Conservation (phyloP, 2,888 invertebrate genomes). For the Zootermopsis nevadensis region DNA sequence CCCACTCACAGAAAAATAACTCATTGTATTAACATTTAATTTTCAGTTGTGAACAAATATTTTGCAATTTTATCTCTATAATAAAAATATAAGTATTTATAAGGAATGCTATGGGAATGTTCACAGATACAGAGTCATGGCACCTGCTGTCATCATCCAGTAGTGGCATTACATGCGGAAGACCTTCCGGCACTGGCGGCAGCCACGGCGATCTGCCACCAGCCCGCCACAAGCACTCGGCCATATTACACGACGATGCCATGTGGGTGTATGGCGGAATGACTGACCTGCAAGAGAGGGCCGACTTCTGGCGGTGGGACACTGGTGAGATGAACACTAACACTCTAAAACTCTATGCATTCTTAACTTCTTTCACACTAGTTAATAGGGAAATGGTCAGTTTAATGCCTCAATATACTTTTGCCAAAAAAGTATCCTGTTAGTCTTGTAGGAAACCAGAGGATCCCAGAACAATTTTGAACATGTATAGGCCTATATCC, state of each 20-base stretch:
- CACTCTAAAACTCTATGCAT: background rate
- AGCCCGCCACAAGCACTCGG: slow-evolving; percentile 86
- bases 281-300: slow-evolving; percentile 82
- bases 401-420: no score
- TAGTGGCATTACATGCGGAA: slow-evolving; percentile 61
- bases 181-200: slow-evolving; percentile 56
- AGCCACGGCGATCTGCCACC: slow-evolving; percentile 65
- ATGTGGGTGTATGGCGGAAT: slow-evolving; percentile 92
- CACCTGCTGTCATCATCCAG: slow-evolving; percentile 66
- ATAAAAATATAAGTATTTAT: no score
- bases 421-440: no score
- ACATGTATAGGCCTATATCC: no score
- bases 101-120: no score
- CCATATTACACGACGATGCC: slow-evolving; percentile 78
- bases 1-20: no score
- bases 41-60: no score
- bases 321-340: slow-evolving; percentile 65
- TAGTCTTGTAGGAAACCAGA: no score
- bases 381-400: no score
- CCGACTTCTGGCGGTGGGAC: slow-evolving; percentile 85
- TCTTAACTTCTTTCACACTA: background rate
- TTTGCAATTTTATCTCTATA: no score
- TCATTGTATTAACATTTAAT: no score
- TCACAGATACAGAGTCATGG: slow-evolving; percentile 84
- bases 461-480: no score